Evolutionary conservation across 2,888 invertebrate genomes (phyloP), one percentile per base, ranked within the genome.

Genomic region (Cryptus armator): DNA sequence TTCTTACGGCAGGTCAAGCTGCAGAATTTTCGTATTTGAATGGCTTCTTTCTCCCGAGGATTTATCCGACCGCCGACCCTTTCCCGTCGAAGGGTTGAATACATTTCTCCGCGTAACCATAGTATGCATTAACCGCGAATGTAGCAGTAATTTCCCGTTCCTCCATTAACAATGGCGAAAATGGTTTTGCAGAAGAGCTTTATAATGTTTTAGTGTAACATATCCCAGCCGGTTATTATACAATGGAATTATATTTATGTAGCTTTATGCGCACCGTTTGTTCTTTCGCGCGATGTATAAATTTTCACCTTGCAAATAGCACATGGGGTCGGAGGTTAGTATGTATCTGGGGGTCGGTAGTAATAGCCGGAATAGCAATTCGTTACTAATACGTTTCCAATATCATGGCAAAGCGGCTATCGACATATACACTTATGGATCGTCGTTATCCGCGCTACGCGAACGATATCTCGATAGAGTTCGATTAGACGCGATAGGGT

Each of bases 381-480:
- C 72, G 81, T 51, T 74, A 66, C 62, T 83, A 85, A 82, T 83
- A 86, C 80, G 77, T 83, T 85, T 86, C 77, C 76, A 81, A 85
- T 85, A 85, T 48, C 68, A 53, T 62, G 59, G 10, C 37, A 56
- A 37, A 5, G 37, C 29, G 67, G 44, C 76, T 53, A 83, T 70
- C 72, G 62, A 37, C 37, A 37, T 37, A 7, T 24, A 72, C 71
- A 66, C 67, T 81, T 76, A 81, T 84, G 84, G 75, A 78, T 70
- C 76, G 75, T 62, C 75, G 72, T 83, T 80, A 79, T 84, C 81
- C 37, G 71, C 51, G 44, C 44, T 56, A 77, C 10, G 37, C 12
- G 46, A 19, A 68, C 46, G 24, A 10, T 37, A 53, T 32, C 56
- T 48, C 44, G 29, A 32, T 53, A 44, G 37, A 51, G 51, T 14